Percentiles rank a stretch among this genome's conserved stretches.
Conservation (phyloP, 2,888 invertebrate genomes). For the Pycnomerus fuliginosus region DNA sequence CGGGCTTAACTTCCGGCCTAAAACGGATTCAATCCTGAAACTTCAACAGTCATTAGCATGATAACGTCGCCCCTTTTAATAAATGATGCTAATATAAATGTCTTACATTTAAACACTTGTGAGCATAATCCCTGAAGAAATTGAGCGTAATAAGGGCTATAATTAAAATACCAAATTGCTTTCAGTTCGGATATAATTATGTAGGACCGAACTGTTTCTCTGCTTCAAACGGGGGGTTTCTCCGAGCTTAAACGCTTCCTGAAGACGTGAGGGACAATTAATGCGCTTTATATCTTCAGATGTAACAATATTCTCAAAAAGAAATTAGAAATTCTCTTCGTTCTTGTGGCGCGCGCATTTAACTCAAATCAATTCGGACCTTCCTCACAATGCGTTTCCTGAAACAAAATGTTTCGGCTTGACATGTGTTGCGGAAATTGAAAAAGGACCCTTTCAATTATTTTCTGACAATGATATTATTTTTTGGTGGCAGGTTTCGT, state of each 20-base stretch:
- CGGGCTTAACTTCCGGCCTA: conserved; percentile 15
- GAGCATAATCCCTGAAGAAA: conserved; percentile 8
- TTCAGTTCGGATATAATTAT: conserved; percentile 47
- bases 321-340: too few species aligned
- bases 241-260: conserved; percentile 31
- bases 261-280: conserved; percentile 17
- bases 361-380: too few species aligned
- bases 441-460: too few species aligned
- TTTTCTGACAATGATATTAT: too few species aligned
- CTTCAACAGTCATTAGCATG: too few species aligned
- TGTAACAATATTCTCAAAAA: too few species aligned
- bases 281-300: conserved; percentile 12
- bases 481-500: conserved; percentile 20
- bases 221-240: conserved; percentile 19
- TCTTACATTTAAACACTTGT: conserved; percentile 1
- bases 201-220: conserved; percentile 43
- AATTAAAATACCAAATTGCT: conserved; percentile 26
- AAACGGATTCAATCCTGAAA: conserved; percentile 3
- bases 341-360: too few species aligned
- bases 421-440: too few species aligned
- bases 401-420: too few species aligned
- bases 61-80: conserved; percentile 2
- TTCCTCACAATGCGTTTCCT: too few species aligned
- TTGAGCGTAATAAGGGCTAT: conserved; percentile 22
- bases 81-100: conserved; percentile 4